Base-by-base conservation (phyloP, 1,140 invertebrate genomes). In the Musca vetustissima region DNA sequence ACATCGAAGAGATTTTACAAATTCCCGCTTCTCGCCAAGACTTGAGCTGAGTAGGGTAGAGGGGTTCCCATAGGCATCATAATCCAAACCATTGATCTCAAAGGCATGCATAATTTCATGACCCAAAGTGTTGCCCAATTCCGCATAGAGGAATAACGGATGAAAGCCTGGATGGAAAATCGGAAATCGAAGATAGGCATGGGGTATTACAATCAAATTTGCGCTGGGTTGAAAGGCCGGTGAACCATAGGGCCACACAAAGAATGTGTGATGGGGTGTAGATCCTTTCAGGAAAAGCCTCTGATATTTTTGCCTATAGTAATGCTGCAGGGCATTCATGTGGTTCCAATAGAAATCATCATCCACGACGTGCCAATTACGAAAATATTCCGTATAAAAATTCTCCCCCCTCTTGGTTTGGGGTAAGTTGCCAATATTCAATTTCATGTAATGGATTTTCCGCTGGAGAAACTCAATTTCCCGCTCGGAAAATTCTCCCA, bases 31-130 rank as follows among this genome's bases (percentile, higher is more conserved):
- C 9, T 68, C 15, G 2, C 19, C 17, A 15, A 67, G 4, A 15
- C 0, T 43, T 11, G 28, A 15, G 9, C 57, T 36, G 1, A 70
- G n/a, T 3, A 61, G 15, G 0, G 17, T 13, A 3, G n/a, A 43
- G 67, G 75, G 61, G 15, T 73, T 72, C 1, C 77, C 77, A 52
- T 69, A 57, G 0, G 64, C 73, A 55, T 79, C 77, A 24, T 75
- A 79, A 64, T 79, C 72, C 19, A 79, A 68, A 21, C 79, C 72
- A 22, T 75, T 72, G 0, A 72, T 73, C 65, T 79, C 77, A 24
- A 79, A 73, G 49, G 74, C 71, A 48, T 79, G 77, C 52, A 77
- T 32, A 67, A 79, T 75, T 57, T 79, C 77, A 50, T 79, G 77
- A 9, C 75, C 77, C 53, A 79, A 28, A 0, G 75, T 79, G 43